phyloP scores from a whole-genome alignment of 2,797 vertebrate species.

The Parotocinclus haroldoi region DNA sequence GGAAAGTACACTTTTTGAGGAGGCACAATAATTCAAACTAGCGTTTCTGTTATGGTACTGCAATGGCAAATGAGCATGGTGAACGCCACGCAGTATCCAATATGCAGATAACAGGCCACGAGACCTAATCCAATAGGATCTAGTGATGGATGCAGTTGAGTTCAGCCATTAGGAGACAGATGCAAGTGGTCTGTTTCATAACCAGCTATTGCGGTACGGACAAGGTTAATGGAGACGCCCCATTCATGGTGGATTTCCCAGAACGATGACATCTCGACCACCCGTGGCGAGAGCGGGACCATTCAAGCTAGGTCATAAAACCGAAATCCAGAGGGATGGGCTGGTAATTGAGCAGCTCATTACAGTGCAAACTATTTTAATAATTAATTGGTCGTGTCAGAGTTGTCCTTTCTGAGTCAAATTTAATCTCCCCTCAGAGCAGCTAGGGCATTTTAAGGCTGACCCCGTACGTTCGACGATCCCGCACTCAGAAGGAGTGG shows the following conservation, averaged over 20 bases:
- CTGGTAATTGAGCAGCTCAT: conserved; percentile 89
- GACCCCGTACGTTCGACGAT: conserved; percentile 57
- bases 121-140: too few species aligned
- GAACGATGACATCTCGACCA: conserved; percentile 42
- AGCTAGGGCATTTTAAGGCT: conserved; percentile 69
- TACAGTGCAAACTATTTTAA: conserved; percentile 85
- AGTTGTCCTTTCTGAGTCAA: conserved; percentile 90
- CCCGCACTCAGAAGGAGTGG: conserved; percentile 57
- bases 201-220: conserved; percentile 53
- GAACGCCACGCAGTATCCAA: too few species aligned
- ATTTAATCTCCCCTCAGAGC: conserved; percentile 77
- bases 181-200: conserved; percentile 17
- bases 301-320: conserved; percentile 73
- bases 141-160: background rate
- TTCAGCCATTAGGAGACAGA: background rate
- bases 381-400: conserved; percentile 90
- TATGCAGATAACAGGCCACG: too few species aligned
- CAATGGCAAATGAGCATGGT: too few species aligned
- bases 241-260: conserved; percentile 68
- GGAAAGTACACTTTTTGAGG: too few species aligned
- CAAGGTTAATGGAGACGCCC: conserved; percentile 85
- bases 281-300: conserved; percentile 69
- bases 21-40: too few species aligned
- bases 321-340: conserved; percentile 77
- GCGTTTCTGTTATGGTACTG: too few species aligned